Conservation (phyloP, 2,797 vertebrate genomes). For the Bovichtus variegatus region DNA sequence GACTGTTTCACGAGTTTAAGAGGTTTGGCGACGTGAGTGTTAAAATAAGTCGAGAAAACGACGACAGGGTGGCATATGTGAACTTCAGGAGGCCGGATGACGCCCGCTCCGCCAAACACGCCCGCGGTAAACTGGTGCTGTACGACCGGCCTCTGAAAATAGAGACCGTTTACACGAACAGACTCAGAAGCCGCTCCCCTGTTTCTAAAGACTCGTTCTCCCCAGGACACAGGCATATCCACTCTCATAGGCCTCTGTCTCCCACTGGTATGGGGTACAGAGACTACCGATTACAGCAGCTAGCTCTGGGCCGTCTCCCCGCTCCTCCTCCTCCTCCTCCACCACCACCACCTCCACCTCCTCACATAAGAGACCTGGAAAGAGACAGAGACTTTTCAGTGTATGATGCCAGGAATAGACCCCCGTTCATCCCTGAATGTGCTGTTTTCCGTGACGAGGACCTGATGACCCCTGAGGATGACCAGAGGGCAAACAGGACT, state of each 20-base stretch:
- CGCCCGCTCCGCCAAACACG: constrained; percentile 94
- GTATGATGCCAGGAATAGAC: constrained; percentile 90
- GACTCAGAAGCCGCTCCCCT: constrained; percentile 91
- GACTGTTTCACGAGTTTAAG: constrained; percentile 97
- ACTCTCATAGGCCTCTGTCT: constrained; percentile 88
- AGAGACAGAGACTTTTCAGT: constrained; percentile 91
- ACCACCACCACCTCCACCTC: constrained; percentile 89
- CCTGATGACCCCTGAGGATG: constrained; percentile 91
- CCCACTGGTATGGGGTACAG: constrained; percentile 91
- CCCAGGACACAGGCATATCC: constrained; percentile 82
- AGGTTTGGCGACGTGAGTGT: constrained; percentile 97
- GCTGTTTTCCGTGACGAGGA: constrained; percentile 93
- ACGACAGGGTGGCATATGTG: constrained; percentile 94
- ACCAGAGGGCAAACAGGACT: constrained; percentile 96
- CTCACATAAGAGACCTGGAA: constrained; percentile 91
- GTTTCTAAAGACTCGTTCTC: constrained; percentile 89
- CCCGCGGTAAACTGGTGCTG: constrained; percentile 93
- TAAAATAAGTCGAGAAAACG: constrained; percentile 92
- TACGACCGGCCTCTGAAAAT: constrained; percentile 96
- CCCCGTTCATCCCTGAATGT: constrained; percentile 88
- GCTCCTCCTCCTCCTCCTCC: constrained; percentile 89
- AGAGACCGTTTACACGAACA: constrained; percentile 90
- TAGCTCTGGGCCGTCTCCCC: constrained; percentile 92
- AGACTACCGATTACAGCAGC: constrained; percentile 94
- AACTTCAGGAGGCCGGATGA: constrained; percentile 97